These are phyloP conservation scores for Stramonita haemastoma DNA, from an alignment of 2,888 invertebrate genomes.

Conservation along the genomic window DNA sequence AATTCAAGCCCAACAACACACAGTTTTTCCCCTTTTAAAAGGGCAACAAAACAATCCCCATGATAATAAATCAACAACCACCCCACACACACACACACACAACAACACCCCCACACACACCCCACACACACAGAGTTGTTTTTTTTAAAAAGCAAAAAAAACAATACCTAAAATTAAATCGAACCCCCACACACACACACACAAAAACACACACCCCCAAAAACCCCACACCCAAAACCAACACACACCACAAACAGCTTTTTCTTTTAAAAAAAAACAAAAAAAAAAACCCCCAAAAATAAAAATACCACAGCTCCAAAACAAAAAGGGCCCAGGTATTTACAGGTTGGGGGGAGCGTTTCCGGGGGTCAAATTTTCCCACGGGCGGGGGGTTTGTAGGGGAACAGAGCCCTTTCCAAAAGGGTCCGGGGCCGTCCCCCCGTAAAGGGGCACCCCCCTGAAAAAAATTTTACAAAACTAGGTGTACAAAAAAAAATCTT, in stretches of 20 bases:
- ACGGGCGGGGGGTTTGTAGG: slow-evolving; percentile 94
- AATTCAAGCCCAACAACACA: no score
- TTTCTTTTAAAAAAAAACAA: not conserved
- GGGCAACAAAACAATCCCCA: no score
- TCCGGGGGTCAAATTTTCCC: slow-evolving; percentile 91
- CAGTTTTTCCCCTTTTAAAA: no score
- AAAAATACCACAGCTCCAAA: not conserved
- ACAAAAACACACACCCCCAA: no score
- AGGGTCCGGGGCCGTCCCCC: slow-evolving; percentile 98
- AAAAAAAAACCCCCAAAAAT: not conserved
- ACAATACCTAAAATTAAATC: no score
- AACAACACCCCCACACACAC: no score
- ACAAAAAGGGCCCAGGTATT: slow-evolving; percentile 81
- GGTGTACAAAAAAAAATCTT: not conserved
- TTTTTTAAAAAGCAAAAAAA: no score
- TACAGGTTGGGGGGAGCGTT: slow-evolving; percentile 94
- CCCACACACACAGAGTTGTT: no score
- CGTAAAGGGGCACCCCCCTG: slow-evolving; percentile 93
- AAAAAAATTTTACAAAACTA: not conserved
- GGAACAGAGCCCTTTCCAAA: slow-evolving; percentile 97
- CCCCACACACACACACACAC: no score
- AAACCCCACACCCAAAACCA: no score
- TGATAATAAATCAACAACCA: no score
- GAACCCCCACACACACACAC: no score
- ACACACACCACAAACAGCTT: not conserved